Evolutionary conservation across 2,113 vertebrate genomes (phyloP), one percentile per base, ranked within the genome.

Genomic region (Pollachius pollachius): DNA sequence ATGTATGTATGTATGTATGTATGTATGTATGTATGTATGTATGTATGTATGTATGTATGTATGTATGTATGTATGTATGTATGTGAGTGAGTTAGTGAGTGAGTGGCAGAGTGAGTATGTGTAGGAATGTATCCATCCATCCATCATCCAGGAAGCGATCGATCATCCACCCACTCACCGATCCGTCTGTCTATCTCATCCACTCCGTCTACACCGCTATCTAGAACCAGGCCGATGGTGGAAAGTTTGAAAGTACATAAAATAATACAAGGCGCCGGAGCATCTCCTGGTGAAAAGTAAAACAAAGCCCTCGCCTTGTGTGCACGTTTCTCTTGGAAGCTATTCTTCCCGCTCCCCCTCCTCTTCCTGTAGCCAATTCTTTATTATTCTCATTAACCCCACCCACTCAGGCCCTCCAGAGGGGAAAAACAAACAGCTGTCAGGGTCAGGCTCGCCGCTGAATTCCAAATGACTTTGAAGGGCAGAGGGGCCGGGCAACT

Each of bases 381-480:
- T 82, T 83, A 73, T 81, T 76, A 73, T 68, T 60, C 57, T 84
- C 79, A 85, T 85, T 86, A 82, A 73, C 80, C 73, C 72, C 78
- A 67, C 67, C 68, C 73, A 27, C 16, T 27, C 19, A 9, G 11
- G 15, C 73, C 81, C 84, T 85, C 81, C 8, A 16, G 84, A 85
- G 84, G 75, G 70, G 81, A 81, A 87, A 88, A 88, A 88, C 84
- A 89, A 89, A 87, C 85, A 90, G 85, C 85, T 87, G 89, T 85
- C 89, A 89, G 87, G 89, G 88, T 90, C 89, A 81, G 74, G 76
- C 78, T 85, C 54, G 80, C 80, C 77, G 76, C 87, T 87, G 89
- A 89, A 90, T 89, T 89, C 83, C 81, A 85, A 90, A 89, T 86
- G 85, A 87, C 85, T 87, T 78, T 88, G 85, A 90, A 90, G 86